Evolutionary conservation across 2,113 vertebrate species (phyloP).

Genomic region (Phalacrocorax brasilianus): DNA sequence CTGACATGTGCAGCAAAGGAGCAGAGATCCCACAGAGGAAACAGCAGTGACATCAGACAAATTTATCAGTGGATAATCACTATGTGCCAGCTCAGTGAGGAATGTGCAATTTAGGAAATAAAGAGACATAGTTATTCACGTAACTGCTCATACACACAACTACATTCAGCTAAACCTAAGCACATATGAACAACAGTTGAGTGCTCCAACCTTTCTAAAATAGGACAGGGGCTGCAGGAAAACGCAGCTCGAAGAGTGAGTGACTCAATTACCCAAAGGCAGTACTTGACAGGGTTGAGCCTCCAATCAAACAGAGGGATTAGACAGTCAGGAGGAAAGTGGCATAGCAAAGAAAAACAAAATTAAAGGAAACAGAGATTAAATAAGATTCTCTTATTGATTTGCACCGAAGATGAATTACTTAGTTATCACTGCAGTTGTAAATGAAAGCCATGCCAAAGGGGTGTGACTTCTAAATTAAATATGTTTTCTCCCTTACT

Average conservation of each 20-base stretch:
- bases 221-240: not conserved
- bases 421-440: slow-evolving; percentile 29
- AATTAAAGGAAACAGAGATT: not conserved
- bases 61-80: not conserved
- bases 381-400: slow-evolving; percentile 35
- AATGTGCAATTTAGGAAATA: not conserved
- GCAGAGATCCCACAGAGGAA: not conserved
- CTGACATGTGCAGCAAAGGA: not conserved
- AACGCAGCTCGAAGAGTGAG: not conserved
- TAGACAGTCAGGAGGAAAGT: not conserved
- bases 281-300: not conserved
- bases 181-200: not conserved
- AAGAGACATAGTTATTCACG: not conserved
- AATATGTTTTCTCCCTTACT: not conserved
- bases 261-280: not conserved
- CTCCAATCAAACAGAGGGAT: not conserved
- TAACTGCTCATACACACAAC: not conserved
- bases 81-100: not conserved
- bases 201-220: not conserved
- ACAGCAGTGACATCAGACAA: not conserved
- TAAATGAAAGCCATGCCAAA: slow-evolving; percentile 46
- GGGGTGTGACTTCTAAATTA: not conserved
- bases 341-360: not conserved
- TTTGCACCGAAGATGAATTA: slow-evolving; percentile 22
- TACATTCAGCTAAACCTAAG: not conserved